Percentiles rank a stretch among this genome's conserved stretches.
Evolutionary conservation across 2,797 vertebrate genomes (phyloP).

Genomic region (Gorsachius magnificus): DNA sequence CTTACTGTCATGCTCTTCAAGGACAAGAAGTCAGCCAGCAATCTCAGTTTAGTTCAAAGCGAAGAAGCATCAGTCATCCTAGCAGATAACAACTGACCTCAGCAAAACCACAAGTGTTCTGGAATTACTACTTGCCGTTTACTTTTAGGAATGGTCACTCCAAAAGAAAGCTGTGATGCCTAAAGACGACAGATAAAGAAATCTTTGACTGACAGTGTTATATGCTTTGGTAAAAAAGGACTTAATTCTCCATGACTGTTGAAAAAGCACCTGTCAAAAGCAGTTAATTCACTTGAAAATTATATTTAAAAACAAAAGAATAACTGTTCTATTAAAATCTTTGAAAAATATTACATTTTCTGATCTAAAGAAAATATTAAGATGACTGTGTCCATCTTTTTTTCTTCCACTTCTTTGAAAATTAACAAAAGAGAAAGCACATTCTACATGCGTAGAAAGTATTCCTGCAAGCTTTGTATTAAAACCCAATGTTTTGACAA

Average conservation of each 20-base stretch:
- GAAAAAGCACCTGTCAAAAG: slow-evolving; percentile 17
- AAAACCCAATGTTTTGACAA: slow-evolving; percentile 38
- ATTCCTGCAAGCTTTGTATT: slow-evolving; percentile 2
- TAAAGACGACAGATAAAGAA: not conserved
- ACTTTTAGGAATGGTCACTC: not conserved
- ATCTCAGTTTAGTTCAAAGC: not conserved
- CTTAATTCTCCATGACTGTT: not conserved
- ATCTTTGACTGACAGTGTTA: not conserved
- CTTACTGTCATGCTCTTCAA: not conserved
- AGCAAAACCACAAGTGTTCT: not conserved
- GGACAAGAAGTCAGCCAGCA: not conserved
- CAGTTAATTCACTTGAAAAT: slow-evolving; percentile 10
- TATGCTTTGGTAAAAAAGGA: not conserved
- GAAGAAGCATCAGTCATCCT: not conserved
- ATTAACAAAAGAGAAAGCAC: slow-evolving; percentile 19
- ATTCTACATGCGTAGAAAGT: slow-evolving; percentile 14
- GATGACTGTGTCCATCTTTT: slow-evolving; percentile 34
- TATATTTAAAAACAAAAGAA: slow-evolving; percentile 44
- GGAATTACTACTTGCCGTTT: not conserved
- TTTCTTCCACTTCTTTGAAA: slow-evolving; percentile 24
- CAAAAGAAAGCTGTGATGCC: not conserved
- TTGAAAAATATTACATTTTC: slow-evolving; percentile 39
- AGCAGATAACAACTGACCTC: not conserved
- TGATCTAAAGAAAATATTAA: slow-evolving; percentile 32
- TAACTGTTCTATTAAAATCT: slow-evolving; percentile 25